Evolutionary conservation across 37 sponge, comb jelly and placozoan genomes (phyloP).

Genomic region (Lycopodina hypogea): DNA sequence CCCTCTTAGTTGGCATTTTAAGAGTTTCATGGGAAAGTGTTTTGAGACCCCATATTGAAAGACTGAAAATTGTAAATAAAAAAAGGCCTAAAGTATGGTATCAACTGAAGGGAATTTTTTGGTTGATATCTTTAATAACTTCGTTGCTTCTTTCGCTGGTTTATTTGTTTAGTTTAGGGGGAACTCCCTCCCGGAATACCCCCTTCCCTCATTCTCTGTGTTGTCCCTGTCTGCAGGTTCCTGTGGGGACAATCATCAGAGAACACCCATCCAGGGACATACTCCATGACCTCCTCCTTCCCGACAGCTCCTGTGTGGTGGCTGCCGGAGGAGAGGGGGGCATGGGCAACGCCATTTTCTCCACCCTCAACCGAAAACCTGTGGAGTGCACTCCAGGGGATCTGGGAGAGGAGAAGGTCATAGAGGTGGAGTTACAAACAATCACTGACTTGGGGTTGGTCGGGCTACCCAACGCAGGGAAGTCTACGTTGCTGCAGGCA

Average conservation of each 20-base stretch:
- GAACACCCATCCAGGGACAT: constrained; percentile 41
- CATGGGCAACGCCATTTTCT: constrained; percentile 65
- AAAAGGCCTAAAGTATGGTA: no score
- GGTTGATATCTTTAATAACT: no score
- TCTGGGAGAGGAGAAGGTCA: constrained; percentile 52
- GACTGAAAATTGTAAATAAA: no score
- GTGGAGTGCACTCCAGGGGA: constrained; percentile 55
- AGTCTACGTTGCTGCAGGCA: constrained; percentile 85
- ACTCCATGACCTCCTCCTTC: constrained; percentile 62
- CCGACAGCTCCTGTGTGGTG: constrained; percentile 35
- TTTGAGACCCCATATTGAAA: no score
- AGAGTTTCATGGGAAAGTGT: no score
- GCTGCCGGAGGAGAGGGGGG: constrained; percentile 87
- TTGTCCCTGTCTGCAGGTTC: constrained; percentile 45
- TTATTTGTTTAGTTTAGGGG: no score
- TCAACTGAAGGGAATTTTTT: no score
- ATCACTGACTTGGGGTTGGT: constrained; percentile 97
- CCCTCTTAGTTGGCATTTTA: no score
- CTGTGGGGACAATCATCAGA: constrained; percentile 85
- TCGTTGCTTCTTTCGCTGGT: no score
- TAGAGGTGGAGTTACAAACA: constrained; percentile 84
- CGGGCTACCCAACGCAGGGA: constrained; percentile 98
- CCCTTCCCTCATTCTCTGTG: no score
- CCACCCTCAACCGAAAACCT: constrained; percentile 16
- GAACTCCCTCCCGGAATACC: no score